Evolutionary conservation across 2,797 vertebrate genomes (phyloP).

Genomic region (Rhinichthys osculus): DNA sequence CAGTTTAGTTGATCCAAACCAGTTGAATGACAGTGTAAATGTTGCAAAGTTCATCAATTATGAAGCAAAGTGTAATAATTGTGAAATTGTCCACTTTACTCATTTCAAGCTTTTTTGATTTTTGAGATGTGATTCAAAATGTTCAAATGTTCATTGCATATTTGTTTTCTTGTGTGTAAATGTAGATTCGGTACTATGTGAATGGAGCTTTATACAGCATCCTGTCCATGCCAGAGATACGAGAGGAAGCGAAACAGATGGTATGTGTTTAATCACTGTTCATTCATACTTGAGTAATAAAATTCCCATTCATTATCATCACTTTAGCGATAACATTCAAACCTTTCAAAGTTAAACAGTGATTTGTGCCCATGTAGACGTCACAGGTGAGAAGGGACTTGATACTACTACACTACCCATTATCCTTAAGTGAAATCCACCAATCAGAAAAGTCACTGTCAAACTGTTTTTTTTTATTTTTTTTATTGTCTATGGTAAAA

Average conservation of each 20-base stretch:
- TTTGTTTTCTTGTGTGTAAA: conserved; percentile 33
- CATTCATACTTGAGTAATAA: background rate
- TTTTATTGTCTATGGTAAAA: no score
- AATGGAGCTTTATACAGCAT: conserved; percentile 95
- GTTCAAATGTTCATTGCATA: background rate
- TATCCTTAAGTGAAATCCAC: background rate
- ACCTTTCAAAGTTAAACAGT: background rate
- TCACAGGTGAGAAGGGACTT: background rate
- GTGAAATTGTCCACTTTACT: background rate
- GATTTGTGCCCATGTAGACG: background rate
- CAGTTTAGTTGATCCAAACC: background rate
- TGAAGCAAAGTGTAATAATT: background rate
- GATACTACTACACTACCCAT: background rate
- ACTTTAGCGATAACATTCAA: background rate
- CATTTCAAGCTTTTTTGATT: background rate
- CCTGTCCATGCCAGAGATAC: conserved; percentile 86
- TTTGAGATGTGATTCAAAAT: background rate
- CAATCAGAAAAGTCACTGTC: background rate
- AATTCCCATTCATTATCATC: background rate
- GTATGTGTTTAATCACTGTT: conserved; percentile 58
- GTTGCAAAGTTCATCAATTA: background rate
- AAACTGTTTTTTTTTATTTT: background rate
- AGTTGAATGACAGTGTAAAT: background rate
- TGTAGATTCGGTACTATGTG: conserved; percentile 91
- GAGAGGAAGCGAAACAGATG: conserved; percentile 94